Base-by-base conservation (phyloP, 2,797 vertebrate species). In the Leucoraja ocellata region DNA sequence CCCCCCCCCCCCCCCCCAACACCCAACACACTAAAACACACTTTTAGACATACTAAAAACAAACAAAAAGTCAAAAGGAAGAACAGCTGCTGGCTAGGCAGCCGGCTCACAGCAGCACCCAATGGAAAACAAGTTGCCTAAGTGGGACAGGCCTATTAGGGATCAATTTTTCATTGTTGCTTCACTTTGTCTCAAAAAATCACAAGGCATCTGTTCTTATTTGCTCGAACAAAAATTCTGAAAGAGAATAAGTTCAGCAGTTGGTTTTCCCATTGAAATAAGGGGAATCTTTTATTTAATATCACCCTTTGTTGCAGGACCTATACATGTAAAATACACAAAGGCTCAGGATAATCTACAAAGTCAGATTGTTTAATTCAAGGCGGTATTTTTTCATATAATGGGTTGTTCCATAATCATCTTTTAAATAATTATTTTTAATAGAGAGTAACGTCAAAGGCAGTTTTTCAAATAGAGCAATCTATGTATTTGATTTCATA, bases 371-470 rank as follows among this genome's bases (percentile, higher is more conserved):
- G 73, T 74, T 76, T 92, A 23, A n/a, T 58, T 73, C 39, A 25
- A 58, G 25, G 90, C n/a, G 39, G 73, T 74, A 14, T 58, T 21
- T 92, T 92, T 91, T 92, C 90, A 76, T 46, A 74, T 92, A 6
- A 58, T 32, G 1, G 21, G n/a, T 76, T 92, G 71, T 18, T 58
- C 68, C 46, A 76, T 13, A 92, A 74, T 76, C 39, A 73, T 91
- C 88, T 74, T 92, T 92, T 76, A 58, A 63, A 36, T 74, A 92
- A 76, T 86, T 3, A 61, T 74, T 92, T 54, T 92, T 76, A 39
- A 88, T 76, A 39, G 39, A 74, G 90, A 54, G 23, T 54, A 92
- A 91, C 25, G 71, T 71, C 84, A 54, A 39, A 92, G 73, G 68
- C 68, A 74, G 90, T 23, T 76, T 76, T 92, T 58, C 90, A 76